Percentiles rank a stretch among this genome's conserved stretches.
phyloP scores from a whole-genome alignment of 2,113 vertebrate genomes.

The Campylomormyrus numenius region DNA sequence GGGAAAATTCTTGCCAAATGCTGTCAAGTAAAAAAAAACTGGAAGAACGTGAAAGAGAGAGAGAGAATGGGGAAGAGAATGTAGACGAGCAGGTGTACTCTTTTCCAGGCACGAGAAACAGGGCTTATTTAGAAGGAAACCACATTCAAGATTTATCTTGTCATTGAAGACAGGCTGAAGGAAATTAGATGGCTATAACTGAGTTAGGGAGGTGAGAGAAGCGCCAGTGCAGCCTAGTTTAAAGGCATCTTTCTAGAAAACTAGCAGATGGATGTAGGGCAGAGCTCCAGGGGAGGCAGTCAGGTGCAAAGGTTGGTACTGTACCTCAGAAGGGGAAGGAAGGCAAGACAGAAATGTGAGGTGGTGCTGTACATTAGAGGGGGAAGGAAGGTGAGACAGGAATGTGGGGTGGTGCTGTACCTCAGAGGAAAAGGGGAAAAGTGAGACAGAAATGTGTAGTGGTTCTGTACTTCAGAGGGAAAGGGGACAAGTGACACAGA shows the following conservation, averaged over 20 bases:
- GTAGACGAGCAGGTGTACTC: not conserved
- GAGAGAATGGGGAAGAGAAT: conserved; percentile 7
- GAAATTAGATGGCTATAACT: not conserved
- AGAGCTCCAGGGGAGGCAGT: not conserved
- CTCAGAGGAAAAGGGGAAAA: not conserved
- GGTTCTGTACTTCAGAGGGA: conserved; percentile 81
- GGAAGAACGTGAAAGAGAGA: conserved; percentile 38
- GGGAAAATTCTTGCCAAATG: conserved; percentile 3
- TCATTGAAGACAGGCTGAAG: not conserved
- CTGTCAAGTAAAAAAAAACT: not conserved
- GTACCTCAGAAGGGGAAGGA: conserved; percentile 47
- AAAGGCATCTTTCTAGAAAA: not conserved
- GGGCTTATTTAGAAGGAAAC: not conserved
- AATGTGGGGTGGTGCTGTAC: not conserved
- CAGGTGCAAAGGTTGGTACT: conserved; percentile 56
- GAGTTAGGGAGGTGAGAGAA: not conserved
- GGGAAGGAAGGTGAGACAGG: not conserved
- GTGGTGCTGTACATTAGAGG: conserved; percentile 66
- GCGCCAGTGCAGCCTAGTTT: not conserved
- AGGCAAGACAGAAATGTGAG: too few species aligned
- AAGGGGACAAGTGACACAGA: not conserved
- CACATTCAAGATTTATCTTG: not conserved
- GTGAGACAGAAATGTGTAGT: not conserved
- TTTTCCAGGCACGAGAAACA: not conserved
- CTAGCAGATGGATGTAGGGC: not conserved